Base-by-base conservation (phyloP, 2,113 vertebrate genomes). In the Poeciliopsis turrubarensis region DNA sequence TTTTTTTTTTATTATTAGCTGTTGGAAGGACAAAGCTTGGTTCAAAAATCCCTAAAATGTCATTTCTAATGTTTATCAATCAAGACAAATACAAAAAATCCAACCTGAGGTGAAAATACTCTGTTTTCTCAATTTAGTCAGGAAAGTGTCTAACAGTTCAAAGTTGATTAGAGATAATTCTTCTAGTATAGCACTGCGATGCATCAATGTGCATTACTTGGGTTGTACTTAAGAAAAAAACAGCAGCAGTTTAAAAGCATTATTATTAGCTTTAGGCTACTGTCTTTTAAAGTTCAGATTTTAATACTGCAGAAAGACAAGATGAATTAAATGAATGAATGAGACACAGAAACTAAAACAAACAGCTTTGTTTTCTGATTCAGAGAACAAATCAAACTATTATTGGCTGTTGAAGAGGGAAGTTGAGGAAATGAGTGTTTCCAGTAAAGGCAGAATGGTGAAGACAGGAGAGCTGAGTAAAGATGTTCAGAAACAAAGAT, bases 371-470 rank as follows among this genome's bases (percentile, higher is more conserved):
- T 17, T 22, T 57, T 57, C 19, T 57, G 64, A 66, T 8, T 25
- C 4, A 66, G 12, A 17, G n/a, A 17, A 7, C 14, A 29, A 68
- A 30, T 11, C 32, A 65, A 12, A 47, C 3, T 8, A 25, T 67
- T 67, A 22, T 26, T 68, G 64, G 70, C 32, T 47, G 64, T 70
- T 76, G 66, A 78, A 63, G 80, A 63, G 65, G 71, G 72, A 72
- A 67, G 47, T 68, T 39, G 67, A 62, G 25, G 34, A 73, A 81
- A 82, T 8, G 27, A 76, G 72, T 72, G 72, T 67, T 87, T 65
- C 79, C 77, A 77, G 67, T 73, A 64, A 89, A 89, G 90, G 89
- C 84, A 78, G 84, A 87, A 19, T 51, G 82, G 81, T 82, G 82
- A 84, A 17, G 60, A 60, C 26, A 54, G 72, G 26, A 75, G 14